Evolutionary conservation across 2,113 vertebrate genomes (phyloP).

Genomic region (Glaucidium brasilianum): DNA sequence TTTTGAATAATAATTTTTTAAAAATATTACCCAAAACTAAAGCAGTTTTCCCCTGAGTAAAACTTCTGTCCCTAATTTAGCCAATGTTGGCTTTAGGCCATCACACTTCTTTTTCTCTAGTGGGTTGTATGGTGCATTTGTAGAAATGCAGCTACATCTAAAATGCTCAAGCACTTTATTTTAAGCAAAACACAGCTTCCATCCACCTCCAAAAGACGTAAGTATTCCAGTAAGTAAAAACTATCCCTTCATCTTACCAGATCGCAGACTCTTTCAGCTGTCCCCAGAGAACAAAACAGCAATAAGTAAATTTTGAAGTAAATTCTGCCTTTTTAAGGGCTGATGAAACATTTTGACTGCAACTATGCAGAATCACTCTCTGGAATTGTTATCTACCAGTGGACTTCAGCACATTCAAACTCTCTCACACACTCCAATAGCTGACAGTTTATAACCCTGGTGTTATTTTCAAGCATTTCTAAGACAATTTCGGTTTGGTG

Average conservation of each 20-base stretch:
- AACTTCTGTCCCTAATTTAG: constrained; percentile 29
- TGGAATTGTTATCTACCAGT: background rate
- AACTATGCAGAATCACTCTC: background rate
- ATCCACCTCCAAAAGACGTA: background rate
- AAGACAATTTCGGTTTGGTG: background rate
- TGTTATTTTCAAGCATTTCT: background rate
- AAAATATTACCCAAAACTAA: constrained; percentile 7
- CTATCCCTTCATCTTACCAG: background rate
- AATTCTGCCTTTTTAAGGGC: background rate
- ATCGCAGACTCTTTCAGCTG: background rate
- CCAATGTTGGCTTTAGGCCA: constrained; percentile 8
- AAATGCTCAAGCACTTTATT: constrained; percentile 7
- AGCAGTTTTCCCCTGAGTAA: constrained; percentile 26
- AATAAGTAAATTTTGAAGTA: background rate
- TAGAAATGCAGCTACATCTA: background rate
- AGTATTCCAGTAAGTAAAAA: background rate
- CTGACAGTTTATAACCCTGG: background rate
- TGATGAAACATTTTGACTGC: background rate
- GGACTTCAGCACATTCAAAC: background rate
- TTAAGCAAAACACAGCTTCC: background rate
- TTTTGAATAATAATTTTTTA: background rate
- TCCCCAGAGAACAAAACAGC: background rate
- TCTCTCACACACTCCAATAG: background rate
- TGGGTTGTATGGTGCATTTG: background rate
- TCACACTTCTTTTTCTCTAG: background rate